Evolutionary conservation across 2,113 vertebrate species (phyloP).

Genomic region (Apteryx mantelli): DNA sequence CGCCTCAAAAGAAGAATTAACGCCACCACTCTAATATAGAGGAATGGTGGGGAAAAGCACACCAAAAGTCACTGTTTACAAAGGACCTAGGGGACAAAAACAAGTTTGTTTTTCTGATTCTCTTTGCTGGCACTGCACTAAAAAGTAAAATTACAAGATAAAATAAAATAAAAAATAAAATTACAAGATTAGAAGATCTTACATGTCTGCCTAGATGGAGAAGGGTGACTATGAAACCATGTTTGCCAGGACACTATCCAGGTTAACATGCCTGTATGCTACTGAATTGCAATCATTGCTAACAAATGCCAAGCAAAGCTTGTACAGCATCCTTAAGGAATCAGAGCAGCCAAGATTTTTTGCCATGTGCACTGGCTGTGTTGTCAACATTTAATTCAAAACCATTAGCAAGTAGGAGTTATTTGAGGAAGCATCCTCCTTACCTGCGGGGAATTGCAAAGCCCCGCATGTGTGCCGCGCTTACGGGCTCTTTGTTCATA

Average conservation of each 20-base stretch:
- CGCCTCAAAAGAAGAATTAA: slow-evolving; percentile 42
- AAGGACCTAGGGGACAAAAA: background rate
- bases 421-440: background rate
- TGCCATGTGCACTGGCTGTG: background rate
- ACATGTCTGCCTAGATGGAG: background rate
- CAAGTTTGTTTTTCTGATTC: slow-evolving; percentile 34
- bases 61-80: slow-evolving; percentile 20
- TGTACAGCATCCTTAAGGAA: background rate
- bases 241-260: background rate
- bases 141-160: background rate
- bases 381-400: background rate
- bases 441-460: background rate
- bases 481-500: background rate
- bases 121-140: background rate
- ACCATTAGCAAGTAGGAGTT: background rate
- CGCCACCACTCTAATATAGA: background rate
- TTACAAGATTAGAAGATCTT: background rate
- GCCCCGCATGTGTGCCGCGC: background rate
- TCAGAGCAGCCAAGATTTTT: background rate
- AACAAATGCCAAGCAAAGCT: background rate
- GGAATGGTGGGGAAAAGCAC: background rate
- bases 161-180: background rate
- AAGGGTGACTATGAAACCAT: background rate
- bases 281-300: background rate
- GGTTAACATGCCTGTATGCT: background rate